Evolutionary conservation across 92 coral and sea anemone genomes (phyloP).

Genomic region (Porites cylindrica): DNA sequence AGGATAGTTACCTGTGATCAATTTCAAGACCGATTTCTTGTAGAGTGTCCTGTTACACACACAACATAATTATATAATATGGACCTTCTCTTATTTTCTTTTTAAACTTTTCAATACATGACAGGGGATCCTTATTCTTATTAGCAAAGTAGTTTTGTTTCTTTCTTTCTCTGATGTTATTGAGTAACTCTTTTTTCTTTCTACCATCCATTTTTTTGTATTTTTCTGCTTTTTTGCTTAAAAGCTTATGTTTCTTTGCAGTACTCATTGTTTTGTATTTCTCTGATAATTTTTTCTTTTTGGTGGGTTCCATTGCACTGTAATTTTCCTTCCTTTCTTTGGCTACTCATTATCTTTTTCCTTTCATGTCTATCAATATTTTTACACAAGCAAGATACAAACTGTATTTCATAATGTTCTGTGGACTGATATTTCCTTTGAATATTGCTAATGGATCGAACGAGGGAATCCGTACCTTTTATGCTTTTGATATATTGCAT

Average conservation of each 20-base stretch:
- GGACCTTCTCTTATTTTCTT: conserved; percentile 49
- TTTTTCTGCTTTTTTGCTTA: not conserved
- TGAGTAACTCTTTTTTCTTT: not conserved
- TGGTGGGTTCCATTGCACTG: conserved; percentile 5
- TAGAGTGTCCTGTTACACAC: conserved; percentile 35
- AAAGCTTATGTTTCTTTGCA: not conserved
- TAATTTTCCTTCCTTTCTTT: conserved; percentile 36
- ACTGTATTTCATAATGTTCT: conserved; percentile 54
- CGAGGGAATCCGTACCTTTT: conserved; percentile 53
- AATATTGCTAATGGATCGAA: conserved; percentile 48
- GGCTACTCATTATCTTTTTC: conserved; percentile 38
- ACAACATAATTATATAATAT: conserved; percentile 27
- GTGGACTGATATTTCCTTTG: conserved; percentile 6
- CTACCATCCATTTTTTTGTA: conserved; percentile 11
- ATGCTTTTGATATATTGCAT: conserved; percentile 15
- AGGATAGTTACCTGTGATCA: conserved; percentile 1
- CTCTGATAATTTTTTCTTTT: not conserved
- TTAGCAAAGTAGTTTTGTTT: conserved; percentile 20
- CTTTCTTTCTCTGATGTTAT: not conserved
- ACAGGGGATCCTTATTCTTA: conserved; percentile 7
- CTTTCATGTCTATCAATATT: conserved; percentile 40
- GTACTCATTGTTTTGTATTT: conserved; percentile 42
- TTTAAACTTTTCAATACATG: conserved; percentile 40
- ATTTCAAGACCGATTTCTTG: conserved; percentile 24
- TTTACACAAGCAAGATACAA: conserved; percentile 41